Evolutionary conservation across 37 sponge, comb jelly and placozoan genomes (phyloP), one percentile per base, ranked within the genome.

Genomic region (Oscarella lobularis): DNA sequence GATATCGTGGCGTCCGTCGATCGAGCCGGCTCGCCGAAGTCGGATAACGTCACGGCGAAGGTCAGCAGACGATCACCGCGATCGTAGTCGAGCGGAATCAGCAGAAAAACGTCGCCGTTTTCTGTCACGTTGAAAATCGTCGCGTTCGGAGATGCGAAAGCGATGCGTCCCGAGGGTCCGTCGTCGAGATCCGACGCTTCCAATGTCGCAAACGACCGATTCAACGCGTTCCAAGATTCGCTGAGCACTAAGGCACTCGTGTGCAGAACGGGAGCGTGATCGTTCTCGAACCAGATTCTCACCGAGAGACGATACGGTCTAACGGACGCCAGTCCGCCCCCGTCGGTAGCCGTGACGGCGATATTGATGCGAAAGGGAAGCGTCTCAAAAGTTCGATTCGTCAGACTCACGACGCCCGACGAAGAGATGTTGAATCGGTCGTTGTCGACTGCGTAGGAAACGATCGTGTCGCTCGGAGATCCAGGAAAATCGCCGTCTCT

Each of bases 401-500:
- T 48, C 60, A 48, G 20, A 27, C 14, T 48, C 60, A 48, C 60
- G 20, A 48, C 60, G 20, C 60, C 60, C 60, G 20, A 48, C 9
- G 60, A 48, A 20, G 9, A 9, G 60, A 48, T 48, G 20, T 9
- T 20, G 20, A 48, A 27, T 20, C 14, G 60, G 20, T 27, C 14
- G 60, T 9, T 27, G 14, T 48, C 60, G 5, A 85, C 77, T 14
- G 38, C 39, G 38, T 80, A 85, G 0, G 67, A 36, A 1, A 72
- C 74, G n/a, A 85, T 85, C 4, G 60, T 67, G 0, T 80, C 39
- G 38, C 74, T 76, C 34, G 54, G 32, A 20, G 85, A 80, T 30
- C 66, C 76, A 0, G 81, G 80, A 34, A 73, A 85, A 66, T 85
- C 85, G 55, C 73, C 66, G 55, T 85, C 85, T 34, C 4, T 1